Base-by-base conservation (phyloP, 2,888 invertebrate species). In the Cremastobaeus sp. region DNA sequence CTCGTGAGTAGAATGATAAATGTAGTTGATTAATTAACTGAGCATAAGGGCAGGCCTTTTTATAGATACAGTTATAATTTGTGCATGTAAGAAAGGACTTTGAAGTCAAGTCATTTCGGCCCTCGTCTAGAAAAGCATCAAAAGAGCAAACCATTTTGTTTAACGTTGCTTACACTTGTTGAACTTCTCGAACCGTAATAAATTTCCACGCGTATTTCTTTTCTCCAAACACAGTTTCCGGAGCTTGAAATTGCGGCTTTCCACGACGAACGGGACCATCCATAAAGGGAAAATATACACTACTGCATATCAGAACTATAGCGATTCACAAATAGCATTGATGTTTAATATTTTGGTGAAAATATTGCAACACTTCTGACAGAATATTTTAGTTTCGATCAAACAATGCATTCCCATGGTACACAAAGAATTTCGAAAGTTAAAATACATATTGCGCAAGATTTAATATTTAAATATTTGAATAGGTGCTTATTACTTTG, bases 151-250 rank as follows among this genome's bases (percentile, higher is more conserved):
- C 66, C 71, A 70, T 77, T 81, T 76, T 75, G 76, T 79, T 73
- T 70, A 76, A 71, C 50, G 55, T 74, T 68, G 54, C 25, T 72
- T 70, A 62, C 79, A 82, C 82, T 82, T 82, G 82, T 82, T 82
- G 81, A 82, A 75, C 78, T 70, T 73, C 72, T 66, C 47, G 14
- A 66, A 54, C 54, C 47, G 57, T 65, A 59, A 65, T 59, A 72
- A 65, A 69, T 69, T 60, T 54, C 47, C 20, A 25, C 45, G 18
- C 54, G 54, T 62, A n/a, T 47, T 62, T 60, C 62, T 69, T 60
- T 52, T 18, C 50, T 34, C 17, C 18, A 25, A 48, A 41, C 35
- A 50, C 39, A 41, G 34, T 41, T 57, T 50, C 35, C 35, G 34
- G 41, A 8, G 35, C 39, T 41, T 39, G 18, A 17, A 34, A 54